Evolutionary conservation across 1,140 invertebrate species (phyloP).

Genomic region (Hycleus cichorii): DNA sequence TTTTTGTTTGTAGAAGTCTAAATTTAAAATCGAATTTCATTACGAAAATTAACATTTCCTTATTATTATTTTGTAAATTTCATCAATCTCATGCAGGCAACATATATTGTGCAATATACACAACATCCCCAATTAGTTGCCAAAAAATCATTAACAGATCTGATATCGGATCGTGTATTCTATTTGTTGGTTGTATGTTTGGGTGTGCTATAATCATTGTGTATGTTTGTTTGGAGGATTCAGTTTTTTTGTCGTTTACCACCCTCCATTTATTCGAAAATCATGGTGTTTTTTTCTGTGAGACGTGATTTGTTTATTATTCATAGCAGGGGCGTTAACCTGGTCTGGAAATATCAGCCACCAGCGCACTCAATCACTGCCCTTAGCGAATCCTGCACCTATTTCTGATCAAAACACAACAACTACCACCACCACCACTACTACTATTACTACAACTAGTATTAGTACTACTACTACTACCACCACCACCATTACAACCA

Average conservation of each 20-base stretch:
- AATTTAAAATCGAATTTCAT: too few species aligned
- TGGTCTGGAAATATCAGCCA: constrained; percentile 41
- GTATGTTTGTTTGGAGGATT: not conserved
- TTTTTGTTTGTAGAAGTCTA: too few species aligned
- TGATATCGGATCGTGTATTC: too few species aligned
- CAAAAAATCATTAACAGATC: too few species aligned
- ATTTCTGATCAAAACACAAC: constrained; percentile 16
- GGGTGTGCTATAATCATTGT: too few species aligned
- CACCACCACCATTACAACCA: constrained; percentile 16
- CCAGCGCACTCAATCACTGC: constrained; percentile 59
- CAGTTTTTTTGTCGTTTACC: not conserved
- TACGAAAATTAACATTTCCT: too few species aligned
- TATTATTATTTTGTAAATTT: too few species aligned
- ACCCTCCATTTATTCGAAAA: too few species aligned
- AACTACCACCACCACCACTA: constrained; percentile 13
- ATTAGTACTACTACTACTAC: constrained; percentile 6
- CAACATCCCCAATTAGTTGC: too few species aligned
- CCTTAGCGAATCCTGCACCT: constrained; percentile 40
- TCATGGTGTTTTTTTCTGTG: constrained; percentile 3
- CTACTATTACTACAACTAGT: constrained; percentile 16
- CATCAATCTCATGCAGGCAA: too few species aligned
- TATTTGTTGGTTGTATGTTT: too few species aligned
- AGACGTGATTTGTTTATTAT: constrained; percentile 11
- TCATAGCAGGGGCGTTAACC: constrained; percentile 27
- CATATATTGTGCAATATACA: too few species aligned